Evolutionary conservation across 2,888 invertebrate species (phyloP).

Genomic region (Stenotaenia linearis): DNA sequence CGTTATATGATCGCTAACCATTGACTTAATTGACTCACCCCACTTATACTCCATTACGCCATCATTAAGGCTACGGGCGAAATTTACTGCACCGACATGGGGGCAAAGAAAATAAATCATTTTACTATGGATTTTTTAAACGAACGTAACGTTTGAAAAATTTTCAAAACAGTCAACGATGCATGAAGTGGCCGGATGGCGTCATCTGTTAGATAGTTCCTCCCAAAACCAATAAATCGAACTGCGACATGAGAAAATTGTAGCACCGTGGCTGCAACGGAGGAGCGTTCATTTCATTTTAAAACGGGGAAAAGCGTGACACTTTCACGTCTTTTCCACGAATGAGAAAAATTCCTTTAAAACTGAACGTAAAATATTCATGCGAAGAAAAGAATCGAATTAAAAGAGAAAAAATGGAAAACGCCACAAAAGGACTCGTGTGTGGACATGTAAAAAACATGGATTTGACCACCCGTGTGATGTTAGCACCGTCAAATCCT

Average conservation of each 20-base stretch:
- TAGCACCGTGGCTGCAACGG: not conserved
- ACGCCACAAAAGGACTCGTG: not conserved
- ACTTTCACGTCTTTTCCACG: not conserved
- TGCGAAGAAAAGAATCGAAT: too few relatives aligned
- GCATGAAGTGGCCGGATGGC: constrained; percentile 19
- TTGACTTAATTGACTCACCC: constrained; percentile 12
- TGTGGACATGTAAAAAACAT: not conserved
- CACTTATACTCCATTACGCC: constrained; percentile 12
- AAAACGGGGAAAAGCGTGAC: not conserved
- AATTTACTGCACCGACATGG: not conserved
- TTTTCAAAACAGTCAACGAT: constrained; percentile 7
- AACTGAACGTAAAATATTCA: not conserved
- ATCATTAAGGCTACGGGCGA: not conserved
- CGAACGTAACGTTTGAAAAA: not conserved
- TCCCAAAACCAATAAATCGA: constrained; percentile 24
- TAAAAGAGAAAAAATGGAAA: too few relatives aligned
- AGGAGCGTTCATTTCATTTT: not conserved
- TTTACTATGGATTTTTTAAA: not conserved
- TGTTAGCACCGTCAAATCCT: not conserved
- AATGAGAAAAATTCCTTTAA: not conserved
- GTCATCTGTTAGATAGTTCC: constrained; percentile 19
- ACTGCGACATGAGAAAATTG: not conserved
- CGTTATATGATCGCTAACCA: not conserved
- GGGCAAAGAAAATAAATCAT: not conserved
- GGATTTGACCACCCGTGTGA: not conserved